A percentile compares a stretch with the other conserved stretches of the same genome.
These are phyloP conservation scores for Muschampia plurimacula DNA, from an alignment of 2,888 invertebrate species.

Conservation along the genomic window DNA sequence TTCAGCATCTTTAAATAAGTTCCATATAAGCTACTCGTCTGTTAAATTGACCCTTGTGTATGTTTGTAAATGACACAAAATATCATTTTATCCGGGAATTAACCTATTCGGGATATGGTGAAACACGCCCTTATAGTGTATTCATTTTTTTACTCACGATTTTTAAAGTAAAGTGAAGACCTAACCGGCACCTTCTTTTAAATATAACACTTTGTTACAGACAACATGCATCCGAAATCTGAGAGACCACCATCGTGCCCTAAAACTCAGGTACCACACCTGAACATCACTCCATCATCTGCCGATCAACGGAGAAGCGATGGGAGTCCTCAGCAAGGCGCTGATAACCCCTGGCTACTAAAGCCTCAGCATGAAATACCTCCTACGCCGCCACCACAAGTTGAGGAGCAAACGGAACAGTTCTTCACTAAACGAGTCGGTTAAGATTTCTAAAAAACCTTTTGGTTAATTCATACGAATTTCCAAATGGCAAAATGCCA, in stretches of 20 bases:
- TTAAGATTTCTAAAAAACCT: conserved; percentile 46
- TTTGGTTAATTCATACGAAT: conserved; percentile 44
- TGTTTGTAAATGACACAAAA: no score
- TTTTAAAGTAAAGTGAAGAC: neutral
- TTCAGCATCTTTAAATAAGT: no score
- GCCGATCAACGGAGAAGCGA: conserved; percentile 63
- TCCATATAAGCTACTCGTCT: no score
- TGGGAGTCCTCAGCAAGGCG: conserved; percentile 54
- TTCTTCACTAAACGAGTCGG: conserved; percentile 77
- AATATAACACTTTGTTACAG: conserved; percentile 24
- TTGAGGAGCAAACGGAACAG: conserved; percentile 63
- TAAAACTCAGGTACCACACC: conserved; percentile 64
- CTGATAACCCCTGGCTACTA: conserved; percentile 68
- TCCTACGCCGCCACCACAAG: conserved; percentile 75
- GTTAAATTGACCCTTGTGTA: no score
- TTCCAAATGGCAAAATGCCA: conserved; percentile 75
- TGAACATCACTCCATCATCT: conserved; percentile 73
- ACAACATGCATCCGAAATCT: conserved; percentile 73
- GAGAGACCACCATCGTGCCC: conserved; percentile 72
- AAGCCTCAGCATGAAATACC: conserved; percentile 78
- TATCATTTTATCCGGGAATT: no score
- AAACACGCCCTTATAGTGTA: no score
- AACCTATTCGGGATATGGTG: no score
- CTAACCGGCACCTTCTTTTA: neutral
- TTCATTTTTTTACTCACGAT: neutral